phyloP scores from a whole-genome alignment of 2,797 vertebrate genomes.

The Sebastes nivosus region DNA sequence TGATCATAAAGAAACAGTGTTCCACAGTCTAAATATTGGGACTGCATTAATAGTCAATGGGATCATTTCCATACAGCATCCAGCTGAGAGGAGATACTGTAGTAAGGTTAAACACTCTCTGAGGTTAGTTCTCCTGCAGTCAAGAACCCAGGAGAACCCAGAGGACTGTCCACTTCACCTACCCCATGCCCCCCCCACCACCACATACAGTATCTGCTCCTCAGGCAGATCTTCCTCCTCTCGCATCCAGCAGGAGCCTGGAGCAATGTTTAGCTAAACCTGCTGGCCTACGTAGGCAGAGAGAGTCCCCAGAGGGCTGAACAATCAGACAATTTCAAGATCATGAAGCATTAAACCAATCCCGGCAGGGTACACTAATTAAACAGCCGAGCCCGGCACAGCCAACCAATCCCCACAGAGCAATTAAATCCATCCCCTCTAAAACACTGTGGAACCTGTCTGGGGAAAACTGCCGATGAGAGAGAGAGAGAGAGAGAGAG shows the following conservation, averaged over 20 bases:
- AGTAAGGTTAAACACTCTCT: slow-evolving; percentile 27
- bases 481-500: slow-evolving; percentile 4
- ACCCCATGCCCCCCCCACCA: slow-evolving; percentile 15
- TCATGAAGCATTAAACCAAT: slow-evolving; percentile 99
- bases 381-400: slow-evolving; percentile 99
- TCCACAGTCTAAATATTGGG: slow-evolving; percentile 66
- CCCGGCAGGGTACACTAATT: slow-evolving; percentile 99
- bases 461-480: slow-evolving; percentile 88
- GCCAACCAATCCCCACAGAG: slow-evolving; percentile 99
- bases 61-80: slow-evolving; percentile 60
- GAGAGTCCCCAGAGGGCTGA: slow-evolving; percentile 90
- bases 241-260: slow-evolving; percentile 74
- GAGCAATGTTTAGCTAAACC: slow-evolving; percentile 92
- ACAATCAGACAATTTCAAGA: slow-evolving; percentile 99
- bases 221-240: slow-evolving; percentile 61
- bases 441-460: slow-evolving; percentile 98
- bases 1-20: slow-evolving; percentile 58
- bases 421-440: slow-evolving; percentile 99
- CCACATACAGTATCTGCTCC: slow-evolving; percentile 25
- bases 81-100: slow-evolving; percentile 33
- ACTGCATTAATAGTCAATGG: slow-evolving; percentile 68
- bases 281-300: slow-evolving; percentile 84
- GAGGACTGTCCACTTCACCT: slow-evolving; percentile 45
- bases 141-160: slow-evolving; percentile 26
- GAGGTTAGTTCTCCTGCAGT: slow-evolving; percentile 24